These are phyloP conservation scores for Chloroceryle amazona DNA, from an alignment of 2,797 vertebrate genomes.

Conservation along the genomic window DNA sequence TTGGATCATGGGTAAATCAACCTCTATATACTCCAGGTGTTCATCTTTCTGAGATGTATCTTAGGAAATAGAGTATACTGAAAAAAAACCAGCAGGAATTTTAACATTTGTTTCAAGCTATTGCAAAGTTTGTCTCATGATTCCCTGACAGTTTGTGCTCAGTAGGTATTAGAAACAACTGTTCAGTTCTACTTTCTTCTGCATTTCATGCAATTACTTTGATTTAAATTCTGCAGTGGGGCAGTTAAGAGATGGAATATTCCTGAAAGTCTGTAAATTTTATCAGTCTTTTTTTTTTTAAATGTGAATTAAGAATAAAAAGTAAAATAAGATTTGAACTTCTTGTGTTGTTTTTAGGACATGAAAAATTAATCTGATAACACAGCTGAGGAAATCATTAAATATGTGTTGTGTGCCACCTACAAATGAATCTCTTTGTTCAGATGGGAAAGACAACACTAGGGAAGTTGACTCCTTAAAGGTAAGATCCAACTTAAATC, in stretches of 20 bases:
- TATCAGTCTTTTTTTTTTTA: background rate
- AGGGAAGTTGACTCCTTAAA: constrained; percentile 8
- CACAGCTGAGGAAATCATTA: background rate
- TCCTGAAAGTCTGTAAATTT: background rate
- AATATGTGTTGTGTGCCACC: background rate
- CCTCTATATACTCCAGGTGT: background rate
- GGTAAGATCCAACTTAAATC: background rate
- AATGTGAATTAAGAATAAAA: background rate
- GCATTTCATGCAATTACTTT: background rate
- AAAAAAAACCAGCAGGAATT: background rate
- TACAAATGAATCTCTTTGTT: constrained; percentile 3
- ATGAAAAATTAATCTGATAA: constrained; percentile 30
- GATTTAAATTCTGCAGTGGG: background rate
- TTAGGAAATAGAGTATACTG: background rate
- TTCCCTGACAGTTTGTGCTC: background rate
- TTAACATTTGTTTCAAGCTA: background rate
- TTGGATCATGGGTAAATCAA: background rate
- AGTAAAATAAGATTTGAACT: constrained; percentile 57
- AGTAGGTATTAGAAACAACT: background rate
- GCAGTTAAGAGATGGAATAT: background rate
- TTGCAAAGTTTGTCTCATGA: background rate
- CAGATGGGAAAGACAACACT: background rate
- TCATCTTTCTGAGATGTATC: background rate
- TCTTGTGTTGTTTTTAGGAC: constrained; percentile 43
- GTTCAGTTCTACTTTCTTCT: background rate